phyloP scores from a whole-genome alignment of 2,888 invertebrate species.

The Leistus spinibarbis region DNA sequence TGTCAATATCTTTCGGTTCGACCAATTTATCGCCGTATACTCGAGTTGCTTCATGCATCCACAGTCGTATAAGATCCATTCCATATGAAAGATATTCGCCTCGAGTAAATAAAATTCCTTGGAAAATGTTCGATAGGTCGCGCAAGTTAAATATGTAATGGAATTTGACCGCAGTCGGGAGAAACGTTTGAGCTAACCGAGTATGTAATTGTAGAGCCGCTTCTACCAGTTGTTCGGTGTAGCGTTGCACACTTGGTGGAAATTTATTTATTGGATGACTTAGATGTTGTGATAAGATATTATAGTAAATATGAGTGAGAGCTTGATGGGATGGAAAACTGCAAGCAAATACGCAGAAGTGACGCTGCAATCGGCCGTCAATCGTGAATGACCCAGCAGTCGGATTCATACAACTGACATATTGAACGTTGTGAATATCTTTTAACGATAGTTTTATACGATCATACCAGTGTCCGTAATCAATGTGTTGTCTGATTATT shows the following conservation, averaged over 20 bases:
- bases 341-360: constrained; percentile 85
- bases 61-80: constrained; percentile 77
- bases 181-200: constrained; percentile 75
- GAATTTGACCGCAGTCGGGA: constrained; percentile 94
- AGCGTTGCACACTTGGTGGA: constrained; percentile 62
- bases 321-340: constrained; percentile 87
- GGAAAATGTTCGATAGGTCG: constrained; percentile 92
- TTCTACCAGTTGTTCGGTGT: constrained; percentile 67
- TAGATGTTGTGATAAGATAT: constrained; percentile 81
- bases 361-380: constrained; percentile 85
- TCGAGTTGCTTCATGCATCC: constrained; percentile 88
- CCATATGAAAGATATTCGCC: constrained; percentile 73
- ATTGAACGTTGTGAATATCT: constrained; percentile 92
- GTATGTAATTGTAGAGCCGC: constrained; percentile 79
- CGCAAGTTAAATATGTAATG: constrained; percentile 93
- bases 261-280: constrained; percentile 71
- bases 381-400: constrained; percentile 95
- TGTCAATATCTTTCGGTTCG: constrained; percentile 76
- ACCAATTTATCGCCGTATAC: constrained; percentile 93
- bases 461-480: constrained; percentile 96
- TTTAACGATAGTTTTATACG: constrained; percentile 82
- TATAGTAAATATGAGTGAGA: constrained; percentile 81
- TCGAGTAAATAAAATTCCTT: constrained; percentile 85
- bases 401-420: constrained; percentile 95
- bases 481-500: constrained; percentile 88